phyloP scores from a whole-genome alignment of 2,113 vertebrate genomes.

The Sander lucioperca region DNA sequence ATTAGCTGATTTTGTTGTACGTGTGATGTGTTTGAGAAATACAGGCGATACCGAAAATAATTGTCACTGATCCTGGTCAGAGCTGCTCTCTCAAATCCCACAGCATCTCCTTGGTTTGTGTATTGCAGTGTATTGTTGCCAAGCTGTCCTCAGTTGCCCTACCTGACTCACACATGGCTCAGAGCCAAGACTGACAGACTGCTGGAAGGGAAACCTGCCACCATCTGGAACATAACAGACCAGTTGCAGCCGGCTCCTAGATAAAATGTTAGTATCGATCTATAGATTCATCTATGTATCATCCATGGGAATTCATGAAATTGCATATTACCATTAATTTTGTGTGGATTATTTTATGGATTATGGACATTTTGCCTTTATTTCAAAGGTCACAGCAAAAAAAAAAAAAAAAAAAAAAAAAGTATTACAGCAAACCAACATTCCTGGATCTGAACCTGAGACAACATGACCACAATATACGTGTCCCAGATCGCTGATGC shows the following conservation, averaged over 20 bases:
- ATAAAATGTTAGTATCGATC: slow-evolving; percentile 27
- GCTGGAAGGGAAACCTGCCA: slow-evolving; percentile 64
- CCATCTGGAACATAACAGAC: slow-evolving; percentile 65
- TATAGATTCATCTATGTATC: too few relatives aligned
- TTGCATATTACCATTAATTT: background rate
- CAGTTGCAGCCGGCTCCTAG: slow-evolving; percentile 26
- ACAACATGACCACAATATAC: background rate
- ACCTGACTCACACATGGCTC: slow-evolving; percentile 68
- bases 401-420: background rate
- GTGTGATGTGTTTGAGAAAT: background rate
- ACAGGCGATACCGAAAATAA: slow-evolving; percentile 21
- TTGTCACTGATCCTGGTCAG: slow-evolving; percentile 47
- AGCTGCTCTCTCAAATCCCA: slow-evolving; percentile 50
- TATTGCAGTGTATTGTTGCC: slow-evolving; percentile 46
- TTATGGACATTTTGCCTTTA: background rate
- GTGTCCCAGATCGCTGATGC: background rate
- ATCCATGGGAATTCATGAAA: background rate
- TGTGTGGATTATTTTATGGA: too few relatives aligned
- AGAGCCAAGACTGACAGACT: slow-evolving; percentile 60
- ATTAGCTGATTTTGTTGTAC: background rate
- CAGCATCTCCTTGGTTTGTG: slow-evolving; percentile 51
- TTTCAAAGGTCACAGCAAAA: background rate
- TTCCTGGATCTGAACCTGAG: background rate
- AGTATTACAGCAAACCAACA: background rate
- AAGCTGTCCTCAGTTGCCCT: slow-evolving; percentile 72